These are phyloP conservation scores for Serranus cabrilla DNA, from an alignment of 2,797 vertebrate genomes.

Conservation along the genomic window DNA sequence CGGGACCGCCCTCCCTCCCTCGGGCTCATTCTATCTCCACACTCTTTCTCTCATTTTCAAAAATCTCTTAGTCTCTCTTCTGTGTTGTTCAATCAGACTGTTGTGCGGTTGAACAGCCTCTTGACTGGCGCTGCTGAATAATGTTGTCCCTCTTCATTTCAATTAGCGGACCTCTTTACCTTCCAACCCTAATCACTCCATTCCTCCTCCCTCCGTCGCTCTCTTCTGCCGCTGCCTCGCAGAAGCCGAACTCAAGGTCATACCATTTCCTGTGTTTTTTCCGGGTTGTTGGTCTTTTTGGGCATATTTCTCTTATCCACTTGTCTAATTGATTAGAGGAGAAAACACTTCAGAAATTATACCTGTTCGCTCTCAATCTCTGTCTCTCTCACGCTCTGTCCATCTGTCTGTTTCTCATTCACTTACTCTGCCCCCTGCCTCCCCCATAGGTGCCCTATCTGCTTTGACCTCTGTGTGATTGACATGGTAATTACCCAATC, in stretches of 20 bases:
- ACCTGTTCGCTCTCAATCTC: constrained; percentile 67
- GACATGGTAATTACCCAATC: constrained; percentile 90
- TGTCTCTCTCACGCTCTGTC: constrained; percentile 24
- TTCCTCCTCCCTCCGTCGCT: constrained; percentile 46
- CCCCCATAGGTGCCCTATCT: constrained; percentile 75
- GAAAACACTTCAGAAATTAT: constrained; percentile 81
- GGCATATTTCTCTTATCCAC: constrained; percentile 60
- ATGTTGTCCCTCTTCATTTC: constrained; percentile 94
- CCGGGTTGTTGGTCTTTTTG: constrained; percentile 46
- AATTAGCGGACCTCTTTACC: constrained; percentile 91
- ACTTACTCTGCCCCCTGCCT: constrained; percentile 48
- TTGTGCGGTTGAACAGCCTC: constrained; percentile 91
- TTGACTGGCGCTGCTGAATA: constrained; percentile 91
- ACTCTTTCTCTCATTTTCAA: constrained; percentile 61
- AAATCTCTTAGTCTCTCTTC: constrained; percentile 80
- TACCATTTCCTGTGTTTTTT: constrained; percentile 37
- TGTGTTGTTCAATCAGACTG: constrained; percentile 90
- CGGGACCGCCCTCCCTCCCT: constrained; percentile 25
- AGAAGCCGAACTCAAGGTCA: constrained; percentile 67
- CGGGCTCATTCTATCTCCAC: constrained; percentile 38
- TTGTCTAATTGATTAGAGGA: constrained; percentile 78
- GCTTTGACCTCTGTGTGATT: constrained; percentile 89
- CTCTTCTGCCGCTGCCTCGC: constrained; percentile 21
- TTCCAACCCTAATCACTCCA: constrained; percentile 77
- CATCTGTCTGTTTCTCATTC: constrained; percentile 68